Evolutionary conservation across 30 jellyfish, hydroid and myxozoan species (phyloP).

Genomic region (Pseudorhiza aurosa): DNA sequence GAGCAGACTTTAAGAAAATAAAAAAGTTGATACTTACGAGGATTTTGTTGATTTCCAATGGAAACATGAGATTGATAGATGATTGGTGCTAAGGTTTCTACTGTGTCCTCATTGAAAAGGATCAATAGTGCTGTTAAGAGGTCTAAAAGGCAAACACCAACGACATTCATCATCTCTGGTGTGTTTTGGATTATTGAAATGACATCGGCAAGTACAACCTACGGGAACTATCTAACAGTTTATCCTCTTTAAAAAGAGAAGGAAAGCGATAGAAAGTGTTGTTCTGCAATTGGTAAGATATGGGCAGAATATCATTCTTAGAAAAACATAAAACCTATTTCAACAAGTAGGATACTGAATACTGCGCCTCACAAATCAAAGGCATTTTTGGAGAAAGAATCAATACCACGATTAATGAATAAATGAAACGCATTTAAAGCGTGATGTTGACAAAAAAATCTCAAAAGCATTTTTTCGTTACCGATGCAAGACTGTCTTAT

Average conservation of each 20-base stretch:
- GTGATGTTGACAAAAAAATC: too few species aligned
- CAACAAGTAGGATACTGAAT: too few species aligned
- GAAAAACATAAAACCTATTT: too few species aligned
- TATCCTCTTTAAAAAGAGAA: neutral
- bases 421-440: neutral
- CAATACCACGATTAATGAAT: neutral
- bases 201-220: neutral
- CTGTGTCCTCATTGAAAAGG: constrained; percentile 76
- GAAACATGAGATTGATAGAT: constrained; percentile 88
- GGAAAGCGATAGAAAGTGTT: neutral
- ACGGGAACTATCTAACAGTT: neutral
- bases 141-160: constrained; percentile 58
- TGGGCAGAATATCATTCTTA: too few species aligned
- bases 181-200: too few species aligned
- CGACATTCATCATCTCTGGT: too few species aligned
- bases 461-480: too few species aligned
- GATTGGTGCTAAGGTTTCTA: constrained; percentile 77
- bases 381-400: too few species aligned
- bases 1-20: too few species aligned
- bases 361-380: too few species aligned
- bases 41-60: constrained; percentile 71
- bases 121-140: constrained; percentile 64
- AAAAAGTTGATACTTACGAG: constrained; percentile 58
- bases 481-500: constrained; percentile 83
- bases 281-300: too few species aligned